These are phyloP conservation scores for Jacana jacana DNA, from an alignment of 2,113 vertebrate genomes.

Conservation along the genomic window DNA sequence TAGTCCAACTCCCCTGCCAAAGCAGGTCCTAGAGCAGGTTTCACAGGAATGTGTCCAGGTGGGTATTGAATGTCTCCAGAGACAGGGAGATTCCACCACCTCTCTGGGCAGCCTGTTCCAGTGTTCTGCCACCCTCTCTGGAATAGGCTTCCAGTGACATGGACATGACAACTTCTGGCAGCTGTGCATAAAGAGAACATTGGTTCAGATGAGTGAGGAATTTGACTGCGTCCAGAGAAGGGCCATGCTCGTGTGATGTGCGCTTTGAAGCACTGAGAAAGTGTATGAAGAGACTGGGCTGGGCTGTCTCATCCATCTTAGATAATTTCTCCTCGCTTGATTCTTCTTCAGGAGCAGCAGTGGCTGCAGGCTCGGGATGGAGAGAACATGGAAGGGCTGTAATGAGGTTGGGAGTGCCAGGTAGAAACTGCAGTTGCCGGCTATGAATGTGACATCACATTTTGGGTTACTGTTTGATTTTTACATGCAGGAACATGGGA, in stretches of 20 bases:
- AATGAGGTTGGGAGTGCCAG: neutral
- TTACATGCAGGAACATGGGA: slow-evolving; percentile 65
- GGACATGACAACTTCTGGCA: neutral
- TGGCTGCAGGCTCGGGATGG: neutral
- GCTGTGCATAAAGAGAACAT: neutral
- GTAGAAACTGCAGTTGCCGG: neutral
- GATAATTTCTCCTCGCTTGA: neutral
- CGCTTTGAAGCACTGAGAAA: neutral
- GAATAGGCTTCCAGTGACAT: too few relatives aligned
- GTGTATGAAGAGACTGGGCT: neutral
- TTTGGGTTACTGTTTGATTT: neutral
- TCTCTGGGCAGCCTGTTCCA: too few relatives aligned
- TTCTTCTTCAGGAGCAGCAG: neutral
- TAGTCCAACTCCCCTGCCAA: too few relatives aligned
- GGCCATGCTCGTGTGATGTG: neutral
- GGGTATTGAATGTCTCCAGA: too few relatives aligned
- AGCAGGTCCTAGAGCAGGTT: too few relatives aligned
- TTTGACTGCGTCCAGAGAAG: neutral
- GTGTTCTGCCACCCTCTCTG: too few relatives aligned
- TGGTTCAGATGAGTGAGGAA: neutral
- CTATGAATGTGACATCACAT: neutral
- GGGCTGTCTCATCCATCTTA: neutral
- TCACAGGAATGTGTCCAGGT: too few relatives aligned
- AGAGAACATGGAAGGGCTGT: neutral
- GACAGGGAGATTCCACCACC: too few relatives aligned